Conservation (phyloP, 2,797 vertebrate species). For the Diceros bicornis region DNA sequence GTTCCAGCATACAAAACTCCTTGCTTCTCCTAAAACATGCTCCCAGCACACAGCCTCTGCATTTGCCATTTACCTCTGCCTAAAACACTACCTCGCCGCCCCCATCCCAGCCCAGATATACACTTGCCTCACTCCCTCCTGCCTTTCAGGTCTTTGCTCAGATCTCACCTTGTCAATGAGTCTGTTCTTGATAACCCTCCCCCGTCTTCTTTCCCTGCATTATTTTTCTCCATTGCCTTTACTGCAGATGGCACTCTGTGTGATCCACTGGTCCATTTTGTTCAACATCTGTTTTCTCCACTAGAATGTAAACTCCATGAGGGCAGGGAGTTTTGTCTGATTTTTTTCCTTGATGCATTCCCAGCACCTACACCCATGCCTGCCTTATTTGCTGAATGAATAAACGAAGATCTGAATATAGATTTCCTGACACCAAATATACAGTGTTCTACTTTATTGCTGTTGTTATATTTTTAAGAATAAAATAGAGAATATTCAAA, state of each 20-base stretch:
- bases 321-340: background rate
- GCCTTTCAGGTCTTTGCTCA: background rate
- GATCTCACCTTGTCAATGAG: background rate
- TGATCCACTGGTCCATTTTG: background rate
- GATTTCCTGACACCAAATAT: background rate
- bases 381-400: background rate
- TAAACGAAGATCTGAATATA: background rate
- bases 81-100: background rate
- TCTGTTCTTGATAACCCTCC: background rate
- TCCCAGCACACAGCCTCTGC: background rate
- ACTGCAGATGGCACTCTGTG: rapidly evolving
- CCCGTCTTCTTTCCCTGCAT: background rate
- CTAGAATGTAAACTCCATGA: background rate
- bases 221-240: background rate
- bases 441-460: background rate
- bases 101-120: rapidly evolving
- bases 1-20: background rate
- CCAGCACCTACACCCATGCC: background rate
- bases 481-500: background rate
- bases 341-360: background rate
- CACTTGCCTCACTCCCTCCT: rapidly evolving
- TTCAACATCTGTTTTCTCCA: background rate
- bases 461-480: background rate
- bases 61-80: background rate
- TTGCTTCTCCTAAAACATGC: background rate